Evolutionary conservation across 2,797 vertebrate species (phyloP), one percentile per base, ranked within the genome.

Genomic region (Thripadectes ignobilis): DNA sequence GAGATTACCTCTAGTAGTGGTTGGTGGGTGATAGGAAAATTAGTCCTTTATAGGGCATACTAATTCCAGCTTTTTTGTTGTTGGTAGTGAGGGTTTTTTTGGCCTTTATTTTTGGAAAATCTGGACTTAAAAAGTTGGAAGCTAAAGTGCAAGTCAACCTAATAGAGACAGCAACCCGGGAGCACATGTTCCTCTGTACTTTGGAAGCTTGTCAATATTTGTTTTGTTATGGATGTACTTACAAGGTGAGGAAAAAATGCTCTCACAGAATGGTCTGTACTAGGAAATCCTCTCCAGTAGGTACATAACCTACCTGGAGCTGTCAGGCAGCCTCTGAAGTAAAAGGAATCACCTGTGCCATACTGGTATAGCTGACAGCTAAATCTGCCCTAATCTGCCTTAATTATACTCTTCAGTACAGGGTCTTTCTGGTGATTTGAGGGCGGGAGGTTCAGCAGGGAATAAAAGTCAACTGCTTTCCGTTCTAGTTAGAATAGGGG

Each of bases 391-490:
- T 94, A 95, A 92, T 95, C 85, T 96, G 74, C 30, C 82, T 95
- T 97, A 97, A 96, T 97, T 96, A 95, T 41, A 88, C 92, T 94
- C 91, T 95, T 94, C 94, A 95, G 88, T 94, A 92, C 92, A 67
- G 94, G 90, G 80, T 72, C 88, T 93, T 96, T 93, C 95, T 97
- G 96, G 91, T 96, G 96, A 97, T 96, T 97, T 97, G 96, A 96
- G 90, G 96, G 93, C 41, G 3, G 95, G 94, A 58, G 89, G 49
- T 94, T 97, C 96, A 94, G 59, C 10, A 18, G 96, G 96, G 95
- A 97, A 97, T 97, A 97, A 97, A 97, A 96, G 88, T 96, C 95
- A 96, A 96, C 95, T 58, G 57, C 69, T 96, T 95, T 94, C 85
- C 90, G 96, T 97, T 92, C 96, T 78, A 78, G 74, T 76, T 93